These are phyloP conservation scores for Platynereis dumerilii DNA, from an alignment of 2,888 invertebrate genomes.

Conservation along the genomic window DNA sequence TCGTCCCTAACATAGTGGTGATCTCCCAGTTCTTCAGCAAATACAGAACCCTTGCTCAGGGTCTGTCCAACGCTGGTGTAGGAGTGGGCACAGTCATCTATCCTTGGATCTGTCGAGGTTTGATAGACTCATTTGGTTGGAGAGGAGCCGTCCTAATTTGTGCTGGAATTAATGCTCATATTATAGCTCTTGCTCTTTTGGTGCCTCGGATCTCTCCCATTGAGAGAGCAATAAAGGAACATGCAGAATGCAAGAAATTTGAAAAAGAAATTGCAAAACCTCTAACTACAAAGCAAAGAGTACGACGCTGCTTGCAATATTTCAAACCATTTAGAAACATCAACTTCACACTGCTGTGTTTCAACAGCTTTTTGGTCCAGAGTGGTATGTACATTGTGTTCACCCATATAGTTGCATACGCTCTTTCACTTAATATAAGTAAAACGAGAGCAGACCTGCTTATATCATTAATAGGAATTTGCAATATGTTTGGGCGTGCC, in stretches of 20 bases:
- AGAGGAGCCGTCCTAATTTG: slow-evolving; percentile 13
- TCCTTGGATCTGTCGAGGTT: slow-evolving; percentile 8
- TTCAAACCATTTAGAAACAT: too few relatives aligned
- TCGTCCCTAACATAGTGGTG: slow-evolving; percentile 11
- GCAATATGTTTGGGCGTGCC: slow-evolving; percentile 42
- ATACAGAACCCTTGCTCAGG: slow-evolving; percentile 15
- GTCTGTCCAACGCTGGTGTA: slow-evolving; percentile 15
- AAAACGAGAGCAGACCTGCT: slow-evolving; percentile 38
- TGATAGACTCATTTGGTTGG: slow-evolving; percentile 11
- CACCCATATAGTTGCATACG: slow-evolving; percentile 41
- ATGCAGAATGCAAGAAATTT: too few relatives aligned
- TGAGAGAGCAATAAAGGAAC: too few relatives aligned
- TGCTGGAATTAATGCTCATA: slow-evolving; percentile 15
- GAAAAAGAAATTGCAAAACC: too few relatives aligned
- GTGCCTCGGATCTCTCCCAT: too few relatives aligned
- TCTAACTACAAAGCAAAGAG: too few relatives aligned
- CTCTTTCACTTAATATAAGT: slow-evolving; percentile 34
- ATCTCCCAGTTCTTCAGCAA: slow-evolving; percentile 14
- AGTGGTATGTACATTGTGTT: too few relatives aligned
- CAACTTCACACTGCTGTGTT: too few relatives aligned
- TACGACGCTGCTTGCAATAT: too few relatives aligned
- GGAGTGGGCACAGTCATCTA: slow-evolving; percentile 15
- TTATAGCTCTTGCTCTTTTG: slow-evolving; percentile 1
- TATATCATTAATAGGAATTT: slow-evolving; percentile 41
- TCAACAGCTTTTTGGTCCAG: too few relatives aligned